These are phyloP conservation scores for Petrocephalus schoutedeni DNA, from an alignment of 2,797 vertebrate species.

Conservation along the genomic window DNA sequence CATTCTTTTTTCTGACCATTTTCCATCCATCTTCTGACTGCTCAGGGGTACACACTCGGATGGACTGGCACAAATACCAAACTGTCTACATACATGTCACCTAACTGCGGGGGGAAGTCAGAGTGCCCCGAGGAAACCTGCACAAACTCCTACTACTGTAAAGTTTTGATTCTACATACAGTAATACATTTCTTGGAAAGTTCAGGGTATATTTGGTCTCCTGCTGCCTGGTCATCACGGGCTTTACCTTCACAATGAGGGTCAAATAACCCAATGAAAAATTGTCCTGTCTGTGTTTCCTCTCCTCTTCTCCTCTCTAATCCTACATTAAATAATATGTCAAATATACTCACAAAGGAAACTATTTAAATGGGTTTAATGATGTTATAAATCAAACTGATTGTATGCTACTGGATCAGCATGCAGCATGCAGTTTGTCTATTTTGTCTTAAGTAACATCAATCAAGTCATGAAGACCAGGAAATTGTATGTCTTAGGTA, in stretches of 20 bases:
- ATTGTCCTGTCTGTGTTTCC: background rate
- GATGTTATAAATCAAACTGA: constrained; percentile 7
- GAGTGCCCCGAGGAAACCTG: no score
- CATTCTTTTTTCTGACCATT: background rate
- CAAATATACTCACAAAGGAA: background rate
- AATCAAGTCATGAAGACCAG: background rate
- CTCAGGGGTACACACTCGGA: background rate
- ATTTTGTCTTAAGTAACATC: background rate
- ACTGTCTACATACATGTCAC: background rate
- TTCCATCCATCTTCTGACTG: background rate
- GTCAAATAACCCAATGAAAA: background rate
- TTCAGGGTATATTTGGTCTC: background rate
- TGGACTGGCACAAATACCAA: background rate
- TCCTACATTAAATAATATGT: background rate
- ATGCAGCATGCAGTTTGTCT: background rate
- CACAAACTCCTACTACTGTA: no score
- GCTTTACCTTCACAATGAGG: background rate
- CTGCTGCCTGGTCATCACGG: background rate
- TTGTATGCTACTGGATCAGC: constrained; percentile 2
- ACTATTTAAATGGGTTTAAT: constrained; percentile 11
- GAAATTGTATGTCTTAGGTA: background rate
- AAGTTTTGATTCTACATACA: background rate
- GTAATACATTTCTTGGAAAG: background rate
- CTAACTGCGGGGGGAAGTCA: no score
- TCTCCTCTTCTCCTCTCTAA: background rate